A percentile compares a stretch with the other conserved stretches of the same genome.
Evolutionary conservation across 1,140 invertebrate species (phyloP).

Genomic region (Anthonomus grandis): DNA sequence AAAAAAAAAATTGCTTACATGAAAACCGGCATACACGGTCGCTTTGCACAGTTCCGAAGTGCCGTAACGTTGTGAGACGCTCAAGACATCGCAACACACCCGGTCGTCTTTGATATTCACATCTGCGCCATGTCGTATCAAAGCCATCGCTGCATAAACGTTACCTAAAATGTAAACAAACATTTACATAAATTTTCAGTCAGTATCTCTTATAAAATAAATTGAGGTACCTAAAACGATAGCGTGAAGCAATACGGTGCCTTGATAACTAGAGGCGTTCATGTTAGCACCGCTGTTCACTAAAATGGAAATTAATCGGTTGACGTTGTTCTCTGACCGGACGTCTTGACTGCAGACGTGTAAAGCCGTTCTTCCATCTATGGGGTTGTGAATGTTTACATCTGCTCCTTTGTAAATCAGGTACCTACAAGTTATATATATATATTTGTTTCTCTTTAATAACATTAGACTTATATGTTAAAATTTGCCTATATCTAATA

Average conservation of each 20-base stretch:
- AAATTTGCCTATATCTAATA: too few species aligned
- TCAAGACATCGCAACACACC: constrained; percentile 47
- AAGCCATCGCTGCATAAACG: constrained; percentile 31
- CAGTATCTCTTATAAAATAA: not conserved
- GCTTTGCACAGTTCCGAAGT: constrained; percentile 44
- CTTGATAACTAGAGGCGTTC: constrained; percentile 51
- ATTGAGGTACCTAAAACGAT: constrained; percentile 23
- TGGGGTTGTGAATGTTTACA: constrained; percentile 50
- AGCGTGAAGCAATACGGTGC: constrained; percentile 43
- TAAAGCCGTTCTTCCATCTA: constrained; percentile 49
- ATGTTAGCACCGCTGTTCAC: constrained; percentile 49
- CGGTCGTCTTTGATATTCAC: constrained; percentile 43
- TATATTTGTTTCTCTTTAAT: too few species aligned
- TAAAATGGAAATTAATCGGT: constrained; percentile 50
- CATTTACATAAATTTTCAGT: not conserved
- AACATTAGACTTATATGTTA: too few species aligned
- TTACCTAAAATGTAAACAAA: constrained; percentile 31
- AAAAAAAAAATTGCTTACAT: too few species aligned
- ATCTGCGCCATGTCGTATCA: constrained; percentile 44
- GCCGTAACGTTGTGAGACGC: constrained; percentile 47
- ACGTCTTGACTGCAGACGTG: constrained; percentile 54
- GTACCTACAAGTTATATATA: constrained; percentile 23
- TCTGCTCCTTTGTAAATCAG: constrained; percentile 49
- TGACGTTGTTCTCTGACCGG: constrained; percentile 43
- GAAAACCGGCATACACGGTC: constrained; percentile 44